These are phyloP conservation scores for Ivindomyrus marchei DNA, from an alignment of 2,113 vertebrate genomes.

Conservation along the genomic window DNA sequence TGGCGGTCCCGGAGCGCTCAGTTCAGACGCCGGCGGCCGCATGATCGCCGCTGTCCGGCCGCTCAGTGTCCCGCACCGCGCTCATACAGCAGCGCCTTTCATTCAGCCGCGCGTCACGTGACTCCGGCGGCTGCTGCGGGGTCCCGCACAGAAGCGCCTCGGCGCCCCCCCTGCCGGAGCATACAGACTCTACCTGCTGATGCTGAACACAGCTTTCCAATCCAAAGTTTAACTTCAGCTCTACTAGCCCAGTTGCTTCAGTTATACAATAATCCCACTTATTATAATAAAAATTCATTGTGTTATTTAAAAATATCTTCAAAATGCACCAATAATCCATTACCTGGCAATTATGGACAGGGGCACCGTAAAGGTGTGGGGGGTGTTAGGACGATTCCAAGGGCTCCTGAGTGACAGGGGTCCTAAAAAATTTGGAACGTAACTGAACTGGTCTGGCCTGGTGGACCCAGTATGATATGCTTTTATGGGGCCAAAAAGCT, in stretches of 20 bases:
- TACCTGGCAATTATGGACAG: background rate
- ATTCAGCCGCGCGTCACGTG: background rate
- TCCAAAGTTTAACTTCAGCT: background rate
- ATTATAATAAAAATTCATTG: background rate
- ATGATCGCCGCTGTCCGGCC: background rate
- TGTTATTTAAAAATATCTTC: background rate
- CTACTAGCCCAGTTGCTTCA: background rate
- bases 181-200: background rate
- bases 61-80: background rate
- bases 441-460: too few species aligned
- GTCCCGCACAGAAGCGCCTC: background rate
- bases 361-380: too few species aligned
- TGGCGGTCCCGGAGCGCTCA: background rate
- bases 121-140: background rate
- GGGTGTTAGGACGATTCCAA: too few species aligned
- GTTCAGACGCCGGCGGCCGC: background rate
- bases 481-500: too few species aligned
- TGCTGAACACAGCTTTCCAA: background rate
- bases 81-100: background rate
- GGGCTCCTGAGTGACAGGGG: too few species aligned
- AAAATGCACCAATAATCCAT: background rate
- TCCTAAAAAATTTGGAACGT: too few species aligned
- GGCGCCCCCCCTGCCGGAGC: background rate
- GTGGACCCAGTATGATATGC: too few species aligned
- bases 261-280: background rate